Conservation (phyloP, 2,797 vertebrate genomes). For the Nannoperca australis region DNA sequence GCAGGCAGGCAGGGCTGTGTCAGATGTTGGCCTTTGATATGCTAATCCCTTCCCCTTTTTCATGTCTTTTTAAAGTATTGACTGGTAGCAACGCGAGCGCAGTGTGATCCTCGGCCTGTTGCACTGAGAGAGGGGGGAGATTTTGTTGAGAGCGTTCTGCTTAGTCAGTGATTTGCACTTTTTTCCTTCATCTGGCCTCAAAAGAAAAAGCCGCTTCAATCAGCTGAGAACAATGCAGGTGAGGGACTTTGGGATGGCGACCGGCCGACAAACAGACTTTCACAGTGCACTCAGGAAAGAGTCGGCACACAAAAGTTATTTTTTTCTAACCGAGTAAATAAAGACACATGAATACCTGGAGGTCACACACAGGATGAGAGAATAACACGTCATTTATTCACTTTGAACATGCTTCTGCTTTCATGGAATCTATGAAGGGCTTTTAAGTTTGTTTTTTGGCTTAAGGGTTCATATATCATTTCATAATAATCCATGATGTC, state of each 20-base stretch:
- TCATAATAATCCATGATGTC: not conserved
- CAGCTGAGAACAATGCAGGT: constrained; percentile 21
- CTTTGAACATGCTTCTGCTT: not conserved
- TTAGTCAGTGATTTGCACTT: constrained; percentile 45
- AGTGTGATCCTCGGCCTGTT: constrained; percentile 20
- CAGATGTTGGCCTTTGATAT: constrained; percentile 68
- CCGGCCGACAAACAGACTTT: not conserved
- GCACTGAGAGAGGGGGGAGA: constrained; percentile 16
- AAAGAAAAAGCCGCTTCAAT: constrained; percentile 26
- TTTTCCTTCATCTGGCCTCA: not conserved
- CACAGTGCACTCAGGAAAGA: not conserved
- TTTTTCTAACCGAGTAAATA: not conserved
- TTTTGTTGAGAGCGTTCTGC: constrained; percentile 16
- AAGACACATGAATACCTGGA: not conserved
- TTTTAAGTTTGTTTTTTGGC: not conserved
- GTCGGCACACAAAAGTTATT: not conserved
- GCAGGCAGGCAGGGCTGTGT: constrained; percentile 32
- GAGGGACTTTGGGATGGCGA: not conserved
- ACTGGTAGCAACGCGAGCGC: constrained; percentile 17
- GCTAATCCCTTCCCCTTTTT: constrained; percentile 49
- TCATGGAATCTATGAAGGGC: not conserved
- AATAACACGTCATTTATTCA: not conserved
- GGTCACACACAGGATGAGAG: not conserved
- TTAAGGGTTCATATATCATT: not conserved
- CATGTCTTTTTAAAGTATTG: constrained; percentile 43